These are phyloP conservation scores for Tiliacea citrago DNA, from an alignment of 2,888 invertebrate species.

Conservation along the genomic window DNA sequence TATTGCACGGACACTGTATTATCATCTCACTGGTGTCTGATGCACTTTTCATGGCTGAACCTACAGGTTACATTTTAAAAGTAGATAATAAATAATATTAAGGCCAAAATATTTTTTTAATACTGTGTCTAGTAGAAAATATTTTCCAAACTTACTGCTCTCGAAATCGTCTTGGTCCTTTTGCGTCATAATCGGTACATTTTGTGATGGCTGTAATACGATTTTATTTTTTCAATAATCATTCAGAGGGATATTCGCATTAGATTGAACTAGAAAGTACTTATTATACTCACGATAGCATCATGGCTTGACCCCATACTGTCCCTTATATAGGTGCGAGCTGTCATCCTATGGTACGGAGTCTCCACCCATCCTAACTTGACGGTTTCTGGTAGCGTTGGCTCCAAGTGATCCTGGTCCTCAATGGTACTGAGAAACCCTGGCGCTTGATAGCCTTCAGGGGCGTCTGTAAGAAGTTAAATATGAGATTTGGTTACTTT, in stretches of 20 bases:
- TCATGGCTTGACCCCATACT: conserved; percentile 72
- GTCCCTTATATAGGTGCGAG: conserved; percentile 70
- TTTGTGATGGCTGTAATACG: conserved; percentile 76
- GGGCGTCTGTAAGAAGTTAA: conserved; percentile 66
- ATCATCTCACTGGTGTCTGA: conserved; percentile 39
- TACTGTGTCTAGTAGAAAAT: not conserved
- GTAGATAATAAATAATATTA: not conserved
- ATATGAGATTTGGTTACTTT: too few relatives aligned
- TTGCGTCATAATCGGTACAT: conserved; percentile 74
- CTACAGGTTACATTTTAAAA: too few relatives aligned
- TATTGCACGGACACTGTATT: conserved; percentile 77
- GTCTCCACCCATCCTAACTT: conserved; percentile 78
- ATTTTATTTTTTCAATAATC: not conserved
- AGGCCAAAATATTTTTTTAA: too few relatives aligned
- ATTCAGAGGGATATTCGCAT: not conserved
- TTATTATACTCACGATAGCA: conserved; percentile 73
- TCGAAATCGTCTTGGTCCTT: conserved; percentile 68
- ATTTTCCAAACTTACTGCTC: conserved; percentile 49
- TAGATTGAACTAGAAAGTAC: not conserved
- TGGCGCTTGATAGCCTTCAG: conserved; percentile 84
- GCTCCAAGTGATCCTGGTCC: conserved; percentile 71
- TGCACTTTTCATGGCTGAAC: conserved; percentile 37
- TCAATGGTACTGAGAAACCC: conserved; percentile 72
- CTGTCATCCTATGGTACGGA: conserved; percentile 75
- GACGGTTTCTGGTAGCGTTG: conserved; percentile 59